Evolutionary conservation across 2,888 invertebrate species (phyloP), one percentile per base, ranked within the genome.

Genomic region (Vandiemenella viatica): DNA sequence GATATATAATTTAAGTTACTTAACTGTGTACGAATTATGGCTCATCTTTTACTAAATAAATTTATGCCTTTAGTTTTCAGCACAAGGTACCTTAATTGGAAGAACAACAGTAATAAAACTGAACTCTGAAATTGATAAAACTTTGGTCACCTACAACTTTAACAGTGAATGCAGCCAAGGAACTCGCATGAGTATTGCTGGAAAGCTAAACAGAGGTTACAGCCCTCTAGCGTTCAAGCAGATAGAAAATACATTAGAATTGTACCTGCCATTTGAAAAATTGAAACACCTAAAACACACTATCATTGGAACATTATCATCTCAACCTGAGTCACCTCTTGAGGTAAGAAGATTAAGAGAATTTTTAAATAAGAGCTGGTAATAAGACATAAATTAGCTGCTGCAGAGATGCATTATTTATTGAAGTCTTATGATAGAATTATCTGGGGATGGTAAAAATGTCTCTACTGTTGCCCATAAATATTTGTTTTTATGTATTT

Each of bases 231-330:
- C 41, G 5, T 19, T 40, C 8, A 21, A 32, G 18, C 17, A 37
- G 16, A 37, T 67, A 1, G 64, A 64, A 3, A 65, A 62, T 21
- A 60, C 66, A 3, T 68, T 72, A n/a, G 73, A 76, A 4, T 7
- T 79, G 0, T 67, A 71, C 17, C 61, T 78, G 18, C 78, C 80
- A 0, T 69, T 72, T 18, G 49, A 49, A 13, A 46, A 46, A 37
- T 6, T 49, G 2, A 45, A 46, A 37, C 37, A 42, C n/a, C 20
- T 49, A 2, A 49, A 52, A 38, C 8, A 37, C 10, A 13, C 16
- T 10, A 5, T 17, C 32, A 6, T 2, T n/a, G 6, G 44, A 4
- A 19, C 20, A 13, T 10, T 42, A 8, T 19, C 19, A 42, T 4
- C 13, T 4, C 17, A 19, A 18, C 17, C 4, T 13, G 42, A 42